These are phyloP conservation scores for Psammodynastes pulverulentus DNA, from an alignment of 2,113 vertebrate species.

Conservation along the genomic window DNA sequence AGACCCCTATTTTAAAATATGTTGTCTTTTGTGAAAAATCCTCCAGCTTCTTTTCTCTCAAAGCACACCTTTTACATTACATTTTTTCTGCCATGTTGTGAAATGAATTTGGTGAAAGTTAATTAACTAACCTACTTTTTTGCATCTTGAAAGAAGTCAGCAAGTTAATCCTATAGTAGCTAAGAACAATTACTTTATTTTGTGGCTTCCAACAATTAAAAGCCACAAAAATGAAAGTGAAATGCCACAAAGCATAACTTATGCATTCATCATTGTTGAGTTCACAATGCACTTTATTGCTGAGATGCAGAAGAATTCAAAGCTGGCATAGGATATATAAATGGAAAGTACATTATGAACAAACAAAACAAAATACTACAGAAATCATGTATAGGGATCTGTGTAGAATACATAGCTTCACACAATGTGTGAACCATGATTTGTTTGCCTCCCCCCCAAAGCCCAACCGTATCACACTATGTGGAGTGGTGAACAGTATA, in stretches of 20 bases:
- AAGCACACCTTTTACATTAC: not conserved
- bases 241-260: constrained; percentile 21
- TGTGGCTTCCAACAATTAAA: constrained; percentile 22
- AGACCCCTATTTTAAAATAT: not conserved
- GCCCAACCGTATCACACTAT: not conserved
- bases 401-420: not conserved
- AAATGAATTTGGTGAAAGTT: not conserved
- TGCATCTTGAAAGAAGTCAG: constrained; percentile 22
- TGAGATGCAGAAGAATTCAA: constrained; percentile 18
- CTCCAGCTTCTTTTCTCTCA: not conserved
- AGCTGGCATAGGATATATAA: not conserved
- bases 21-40: not conserved
- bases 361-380: not conserved
- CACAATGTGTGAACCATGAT: not conserved
- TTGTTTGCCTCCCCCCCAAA: not conserved
- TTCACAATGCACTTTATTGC: constrained; percentile 34
- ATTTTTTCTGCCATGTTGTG: not conserved
- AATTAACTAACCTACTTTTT: constrained; percentile 19
- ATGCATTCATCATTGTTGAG: constrained; percentile 33
- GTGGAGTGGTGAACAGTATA: not conserved
- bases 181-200: constrained; percentile 8
- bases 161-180: constrained; percentile 31
- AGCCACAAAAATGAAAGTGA: constrained; percentile 36
- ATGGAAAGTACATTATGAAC: not conserved
- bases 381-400: not conserved